Evolutionary conservation across 2,797 vertebrate genomes (phyloP).

Genomic region (Notoglanidium macrostoma): DNA sequence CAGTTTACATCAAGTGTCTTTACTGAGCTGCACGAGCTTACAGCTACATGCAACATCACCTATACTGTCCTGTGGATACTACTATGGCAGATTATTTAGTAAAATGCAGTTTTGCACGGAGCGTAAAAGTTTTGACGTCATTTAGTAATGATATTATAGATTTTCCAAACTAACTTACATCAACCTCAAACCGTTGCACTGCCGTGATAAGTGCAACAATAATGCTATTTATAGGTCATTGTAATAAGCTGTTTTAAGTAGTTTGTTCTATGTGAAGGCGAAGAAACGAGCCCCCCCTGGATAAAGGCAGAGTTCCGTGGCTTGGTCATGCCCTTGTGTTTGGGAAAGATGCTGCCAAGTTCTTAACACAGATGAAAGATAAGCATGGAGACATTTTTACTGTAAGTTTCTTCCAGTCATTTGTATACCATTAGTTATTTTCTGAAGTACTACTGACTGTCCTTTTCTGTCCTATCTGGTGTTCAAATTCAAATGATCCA

Average conservation of each 20-base stretch:
- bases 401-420: slow-evolving; percentile 65
- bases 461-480: neutral
- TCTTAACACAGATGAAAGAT: slow-evolving; percentile 82
- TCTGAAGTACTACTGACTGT: neutral
- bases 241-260: too few species aligned
- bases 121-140: too few species aligned
- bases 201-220: too few species aligned
- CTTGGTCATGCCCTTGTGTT: slow-evolving; percentile 86
- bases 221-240: too few species aligned
- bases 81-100: neutral
- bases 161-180: too few species aligned
- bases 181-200: too few species aligned
- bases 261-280: neutral
- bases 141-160: too few species aligned
- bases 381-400: slow-evolving; percentile 90
- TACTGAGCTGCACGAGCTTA: neutral
- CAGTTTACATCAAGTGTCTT: neutral
- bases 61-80: neutral
- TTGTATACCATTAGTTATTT: neutral
- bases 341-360: slow-evolving; percentile 79
- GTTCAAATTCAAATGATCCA: neutral
- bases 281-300: slow-evolving; percentile 84
- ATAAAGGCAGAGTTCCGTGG: slow-evolving; percentile 84
- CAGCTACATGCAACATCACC: neutral
- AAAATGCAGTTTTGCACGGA: neutral